Evolutionary conservation across 2,888 invertebrate species (phyloP), one percentile per base, ranked within the genome.

Genomic region (Oscheius sp.): DNA sequence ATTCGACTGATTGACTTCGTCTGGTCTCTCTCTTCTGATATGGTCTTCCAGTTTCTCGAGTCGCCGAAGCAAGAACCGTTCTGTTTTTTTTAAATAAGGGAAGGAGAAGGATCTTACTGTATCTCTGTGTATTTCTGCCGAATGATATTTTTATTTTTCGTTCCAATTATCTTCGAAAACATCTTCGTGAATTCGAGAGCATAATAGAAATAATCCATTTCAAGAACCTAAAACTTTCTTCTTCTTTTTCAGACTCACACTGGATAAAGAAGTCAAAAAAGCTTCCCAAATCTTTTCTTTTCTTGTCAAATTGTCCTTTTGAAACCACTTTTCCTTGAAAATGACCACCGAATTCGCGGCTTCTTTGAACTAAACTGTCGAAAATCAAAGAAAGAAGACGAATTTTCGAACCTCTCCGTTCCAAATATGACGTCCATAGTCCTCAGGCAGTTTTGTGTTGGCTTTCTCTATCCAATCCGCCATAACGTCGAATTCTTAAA

Each of bases 101-200:
- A 4, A 55, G 17, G 34, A 55, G 33, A 55, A 20, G 4, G 12
- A 34, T 12, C 55, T 34, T 20, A 55, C 55, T 55, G 55, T 17
- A 55, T 55, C 15, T 55, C 55, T 2, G 37, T 34, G 20, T 55
- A 55, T 20, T 55, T 55, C 34, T 55, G 55, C 23, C 55, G n/a
- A 25, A 55, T 55, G 37, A 55, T 17, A 37, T 55, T 55, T 34
- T 55, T 55, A 20, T 31, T 6, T 20, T 55, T 55, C 15, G 33
- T 33, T n/a, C 55, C 55, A 6, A 55, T 15, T 2, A 55, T 15
- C 34, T 55, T 55, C n/a, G 17, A 34, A 2, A 34, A 10, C 15
- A 12, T 17, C 23, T 55, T 55, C 3, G 55, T 33, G 20, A 55
- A 55, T 55, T 55, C 55, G 17, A 55, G 20, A 55, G 55, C 55